Conservation (phyloP, 23 tunicate species). For the Oikopleura dioica region DNA sequence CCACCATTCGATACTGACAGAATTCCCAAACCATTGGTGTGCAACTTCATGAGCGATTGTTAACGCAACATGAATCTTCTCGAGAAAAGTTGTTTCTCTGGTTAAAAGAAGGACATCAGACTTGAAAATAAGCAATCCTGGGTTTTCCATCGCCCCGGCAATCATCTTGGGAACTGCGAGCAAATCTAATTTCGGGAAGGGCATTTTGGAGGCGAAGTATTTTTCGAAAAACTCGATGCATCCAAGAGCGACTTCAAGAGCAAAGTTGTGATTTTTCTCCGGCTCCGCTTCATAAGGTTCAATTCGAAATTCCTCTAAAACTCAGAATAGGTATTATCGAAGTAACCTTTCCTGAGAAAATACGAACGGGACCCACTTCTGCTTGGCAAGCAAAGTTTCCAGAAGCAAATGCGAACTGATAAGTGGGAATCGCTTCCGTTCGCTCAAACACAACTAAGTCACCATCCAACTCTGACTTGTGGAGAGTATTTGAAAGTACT, state of each 20-base stretch:
- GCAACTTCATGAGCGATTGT: conserved; percentile 2
- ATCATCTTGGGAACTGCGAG: not conserved
- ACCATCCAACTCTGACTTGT: too few relatives aligned
- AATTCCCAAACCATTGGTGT: conserved; percentile 9
- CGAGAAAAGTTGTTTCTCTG: not conserved
- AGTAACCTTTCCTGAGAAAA: too few relatives aligned
- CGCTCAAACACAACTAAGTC: too few relatives aligned
- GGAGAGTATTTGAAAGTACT: too few relatives aligned
- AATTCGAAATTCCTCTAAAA: not conserved
- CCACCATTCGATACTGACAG: not conserved
- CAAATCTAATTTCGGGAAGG: not conserved
- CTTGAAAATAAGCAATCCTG: not conserved
- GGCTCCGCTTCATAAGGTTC: not conserved
- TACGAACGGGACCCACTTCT: too few relatives aligned
- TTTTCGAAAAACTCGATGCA: not conserved
- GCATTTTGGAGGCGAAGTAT: not conserved
- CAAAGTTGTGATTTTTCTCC: not conserved
- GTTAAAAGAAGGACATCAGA: not conserved
- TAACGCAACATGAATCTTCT: not conserved
- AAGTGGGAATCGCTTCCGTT: too few relatives aligned
- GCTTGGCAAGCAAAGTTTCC: too few relatives aligned
- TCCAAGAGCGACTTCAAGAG: not conserved
- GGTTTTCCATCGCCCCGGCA: conserved; percentile 6
- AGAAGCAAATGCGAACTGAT: too few relatives aligned
- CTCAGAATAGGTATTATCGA: too few relatives aligned